Evolutionary conservation across 1,140 invertebrate genomes (phyloP).

Genomic region (Pseudomyrmex cubaensis): DNA sequence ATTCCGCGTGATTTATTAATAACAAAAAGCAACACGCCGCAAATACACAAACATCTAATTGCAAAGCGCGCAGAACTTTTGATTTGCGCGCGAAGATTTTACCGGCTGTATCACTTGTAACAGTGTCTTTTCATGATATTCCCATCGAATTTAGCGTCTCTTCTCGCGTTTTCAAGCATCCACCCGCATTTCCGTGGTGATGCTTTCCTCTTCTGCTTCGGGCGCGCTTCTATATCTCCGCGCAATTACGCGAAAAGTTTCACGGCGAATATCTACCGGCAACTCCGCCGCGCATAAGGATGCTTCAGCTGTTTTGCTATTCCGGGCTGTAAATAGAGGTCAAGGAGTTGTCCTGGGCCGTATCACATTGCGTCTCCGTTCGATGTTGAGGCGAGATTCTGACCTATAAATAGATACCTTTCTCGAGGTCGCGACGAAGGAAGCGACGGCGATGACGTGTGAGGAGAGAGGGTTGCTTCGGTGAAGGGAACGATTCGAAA

Average conservation of each 20-base stretch:
- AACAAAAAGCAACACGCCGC: neutral
- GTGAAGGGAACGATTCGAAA: conserved; percentile 46
- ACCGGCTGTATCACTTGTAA: neutral
- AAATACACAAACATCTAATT: conserved; percentile 45
- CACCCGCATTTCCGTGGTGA: conserved; percentile 5
- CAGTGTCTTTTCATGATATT: conserved; percentile 30
- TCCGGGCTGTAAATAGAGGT: conserved; percentile 64
- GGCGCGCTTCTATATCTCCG: conserved; percentile 27
- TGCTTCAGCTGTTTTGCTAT: conserved; percentile 69
- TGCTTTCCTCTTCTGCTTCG: neutral
- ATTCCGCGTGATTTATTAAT: neutral
- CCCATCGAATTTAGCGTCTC: conserved; percentile 36
- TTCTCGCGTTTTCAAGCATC: conserved; percentile 5
- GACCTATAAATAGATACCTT: conserved; percentile 65
- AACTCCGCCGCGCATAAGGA: conserved; percentile 14
- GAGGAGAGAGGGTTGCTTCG: no score
- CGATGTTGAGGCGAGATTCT: conserved; percentile 42
- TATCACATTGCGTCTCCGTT: conserved; percentile 35
- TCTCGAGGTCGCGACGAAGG: conserved; percentile 35
- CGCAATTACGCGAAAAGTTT: conserved; percentile 57
- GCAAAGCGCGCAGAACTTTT: conserved; percentile 6
- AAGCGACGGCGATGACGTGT: neutral
- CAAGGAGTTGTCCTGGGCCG: conserved; percentile 52
- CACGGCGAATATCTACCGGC: conserved; percentile 40
- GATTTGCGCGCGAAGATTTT: conserved; percentile 7